Evolutionary conservation across 2,888 invertebrate species (phyloP).

Genomic region (Netelia melanura): DNA sequence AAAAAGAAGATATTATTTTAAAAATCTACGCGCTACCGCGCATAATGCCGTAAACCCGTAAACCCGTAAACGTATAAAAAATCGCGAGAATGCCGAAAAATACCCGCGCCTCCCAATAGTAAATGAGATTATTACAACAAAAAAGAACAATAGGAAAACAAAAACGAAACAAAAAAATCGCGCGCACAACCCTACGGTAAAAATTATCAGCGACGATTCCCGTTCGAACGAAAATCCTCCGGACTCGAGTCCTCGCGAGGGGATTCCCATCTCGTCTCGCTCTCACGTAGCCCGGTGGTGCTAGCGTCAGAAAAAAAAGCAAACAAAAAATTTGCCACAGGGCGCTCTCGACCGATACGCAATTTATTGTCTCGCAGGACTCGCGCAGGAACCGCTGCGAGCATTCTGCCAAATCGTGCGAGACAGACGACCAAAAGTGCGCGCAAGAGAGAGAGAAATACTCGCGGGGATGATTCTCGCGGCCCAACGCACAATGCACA

Average conservation of each 20-base stretch:
- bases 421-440: constrained; percentile 29
- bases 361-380: constrained; percentile 69
- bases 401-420: constrained; percentile 59
- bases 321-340: constrained; percentile 27
- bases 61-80: not conserved
- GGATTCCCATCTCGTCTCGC: constrained; percentile 7
- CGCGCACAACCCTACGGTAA: not conserved
- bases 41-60: not conserved
- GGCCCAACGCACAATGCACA: constrained; percentile 27
- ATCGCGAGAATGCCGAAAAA: not conserved
- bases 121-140: constrained; percentile 10
- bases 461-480: constrained; percentile 59
- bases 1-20: too few species aligned
- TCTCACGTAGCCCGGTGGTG: constrained; percentile 17
- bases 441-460: constrained; percentile 40
- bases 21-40: not conserved
- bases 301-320: constrained; percentile 24
- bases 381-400: constrained; percentile 10
- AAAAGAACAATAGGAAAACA: not conserved
- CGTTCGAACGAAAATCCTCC: constrained; percentile 56
- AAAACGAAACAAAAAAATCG: too few species aligned
- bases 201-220: constrained; percentile 47
- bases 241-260: constrained; percentile 7
- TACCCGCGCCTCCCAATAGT: constrained; percentile 14
- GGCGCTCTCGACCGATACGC: constrained; percentile 65